A percentile compares a stretch with the other conserved stretches of the same genome.
phyloP scores from a whole-genome alignment of 2,113 vertebrate species.

The Sardina pilchardus region DNA sequence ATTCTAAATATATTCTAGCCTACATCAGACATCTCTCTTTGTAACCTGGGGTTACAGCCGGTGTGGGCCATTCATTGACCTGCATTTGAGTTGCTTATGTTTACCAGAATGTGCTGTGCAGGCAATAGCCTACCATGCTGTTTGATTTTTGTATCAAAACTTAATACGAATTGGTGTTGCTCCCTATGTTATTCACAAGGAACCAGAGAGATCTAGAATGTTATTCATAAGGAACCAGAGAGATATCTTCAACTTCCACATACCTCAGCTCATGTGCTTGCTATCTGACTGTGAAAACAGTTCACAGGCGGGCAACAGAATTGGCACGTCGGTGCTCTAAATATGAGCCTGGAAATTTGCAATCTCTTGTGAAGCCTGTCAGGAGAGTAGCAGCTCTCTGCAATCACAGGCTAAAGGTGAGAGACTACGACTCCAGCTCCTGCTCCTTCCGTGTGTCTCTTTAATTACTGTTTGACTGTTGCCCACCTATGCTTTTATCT shows the following conservation, averaged over 20 bases:
- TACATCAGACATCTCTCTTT: neutral
- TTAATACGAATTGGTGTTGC: too few relatives aligned
- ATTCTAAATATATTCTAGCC: neutral
- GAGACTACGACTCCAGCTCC: neutral
- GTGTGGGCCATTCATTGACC: too few relatives aligned
- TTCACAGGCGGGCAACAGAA: slow-evolving; percentile 40
- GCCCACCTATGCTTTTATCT: too few relatives aligned
- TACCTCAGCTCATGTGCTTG: slow-evolving; percentile 31
- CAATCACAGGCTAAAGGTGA: slow-evolving; percentile 8
- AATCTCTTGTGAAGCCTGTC: slow-evolving; percentile 24
- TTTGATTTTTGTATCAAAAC: too few relatives aligned
- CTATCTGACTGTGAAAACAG: slow-evolving; percentile 33
- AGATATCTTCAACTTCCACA: neutral
- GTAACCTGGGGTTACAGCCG: neutral
- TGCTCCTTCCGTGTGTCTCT: neutral
- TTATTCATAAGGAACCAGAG: neutral
- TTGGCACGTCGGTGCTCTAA: slow-evolving; percentile 30
- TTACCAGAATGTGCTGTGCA: too few relatives aligned
- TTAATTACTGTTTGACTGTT: too few relatives aligned
- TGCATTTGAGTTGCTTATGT: too few relatives aligned
- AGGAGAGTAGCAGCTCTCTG: slow-evolving; percentile 12
- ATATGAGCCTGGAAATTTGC: slow-evolving; percentile 31
- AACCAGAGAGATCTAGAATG: too few relatives aligned
- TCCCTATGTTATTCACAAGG: too few relatives aligned
- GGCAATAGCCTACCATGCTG: too few relatives aligned